A percentile compares a stretch with the other conserved stretches of the same genome.
Conservation (phyloP, 2,888 invertebrate species). For the Dinocampus coccinellae region DNA sequence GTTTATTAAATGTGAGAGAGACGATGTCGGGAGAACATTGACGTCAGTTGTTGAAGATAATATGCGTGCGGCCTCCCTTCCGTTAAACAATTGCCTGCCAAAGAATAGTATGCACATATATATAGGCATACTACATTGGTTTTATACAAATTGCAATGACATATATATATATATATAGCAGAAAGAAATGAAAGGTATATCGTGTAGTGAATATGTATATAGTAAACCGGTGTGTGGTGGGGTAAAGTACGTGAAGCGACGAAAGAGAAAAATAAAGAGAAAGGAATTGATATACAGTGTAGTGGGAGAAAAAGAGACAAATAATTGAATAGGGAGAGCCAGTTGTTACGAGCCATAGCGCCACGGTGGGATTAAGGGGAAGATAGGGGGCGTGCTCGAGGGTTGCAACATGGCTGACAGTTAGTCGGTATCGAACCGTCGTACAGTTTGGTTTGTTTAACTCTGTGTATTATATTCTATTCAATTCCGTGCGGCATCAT, state of each 20-base stretch:
- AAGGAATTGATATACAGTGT: no score
- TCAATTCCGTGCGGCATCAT: no score
- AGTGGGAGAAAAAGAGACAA: not conserved
- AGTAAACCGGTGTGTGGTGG: not conserved
- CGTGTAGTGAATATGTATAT: not conserved
- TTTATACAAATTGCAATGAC: no score
- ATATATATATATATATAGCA: no score
- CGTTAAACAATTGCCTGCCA: not conserved
- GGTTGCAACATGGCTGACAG: constrained; percentile 63
- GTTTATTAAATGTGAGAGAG: constrained; percentile 51
- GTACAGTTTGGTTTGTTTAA: constrained; percentile 46
- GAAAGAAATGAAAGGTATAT: no score
- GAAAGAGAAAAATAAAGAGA: no score
- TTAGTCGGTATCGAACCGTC: constrained; percentile 66
- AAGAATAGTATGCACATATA: no score
- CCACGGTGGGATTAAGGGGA: constrained; percentile 3
- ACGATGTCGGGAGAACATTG: constrained; percentile 53
- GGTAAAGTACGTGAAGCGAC: no score
- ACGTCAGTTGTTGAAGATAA: constrained; percentile 66
- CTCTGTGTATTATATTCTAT: no score
- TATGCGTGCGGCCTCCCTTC: constrained; percentile 43
- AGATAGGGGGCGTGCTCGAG: constrained; percentile 50
- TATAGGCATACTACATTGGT: no score
- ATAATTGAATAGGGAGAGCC: no score
- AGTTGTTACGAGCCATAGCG: not conserved